phyloP scores from a whole-genome alignment of 2,888 invertebrate genomes.

The Rhagophthalmus giganteus region DNA sequence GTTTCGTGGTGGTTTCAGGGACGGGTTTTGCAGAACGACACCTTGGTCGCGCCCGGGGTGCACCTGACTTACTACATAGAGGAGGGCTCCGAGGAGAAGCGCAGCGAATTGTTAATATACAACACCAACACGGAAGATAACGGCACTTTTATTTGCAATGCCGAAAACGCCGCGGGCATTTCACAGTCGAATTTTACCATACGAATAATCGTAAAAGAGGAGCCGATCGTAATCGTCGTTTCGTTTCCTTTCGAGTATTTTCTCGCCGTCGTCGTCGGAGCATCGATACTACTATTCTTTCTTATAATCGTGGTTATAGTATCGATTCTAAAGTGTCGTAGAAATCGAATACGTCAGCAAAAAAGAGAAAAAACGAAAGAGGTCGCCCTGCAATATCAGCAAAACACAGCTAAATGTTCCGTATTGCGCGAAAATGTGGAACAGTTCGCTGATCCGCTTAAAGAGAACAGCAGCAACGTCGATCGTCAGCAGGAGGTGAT shows the following conservation, averaged over 20 bases:
- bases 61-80: slow-evolving; percentile 73
- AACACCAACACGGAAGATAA: slow-evolving; percentile 79
- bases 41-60: slow-evolving; percentile 66
- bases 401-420: slow-evolving; percentile 36
- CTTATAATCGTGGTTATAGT: slow-evolving; percentile 69
- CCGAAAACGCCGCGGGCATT: slow-evolving; percentile 82
- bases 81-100: slow-evolving; percentile 72
- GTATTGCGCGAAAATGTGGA: slow-evolving; percentile 38
- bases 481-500: slow-evolving; percentile 29
- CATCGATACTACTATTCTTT: slow-evolving; percentile 66
- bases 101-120: slow-evolving; percentile 77
- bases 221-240: slow-evolving; percentile 56
- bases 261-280: slow-evolving; percentile 69
- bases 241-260: slow-evolving; percentile 70
- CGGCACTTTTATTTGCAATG: slow-evolving; percentile 83
- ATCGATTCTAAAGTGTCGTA: slow-evolving; percentile 60
- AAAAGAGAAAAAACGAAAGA: slow-evolving; percentile 62
- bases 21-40: slow-evolving; percentile 76
- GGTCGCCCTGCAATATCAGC: slow-evolving; percentile 61
- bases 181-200: slow-evolving; percentile 81
- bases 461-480: slow-evolving; percentile 44
- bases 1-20: slow-evolving; percentile 85
- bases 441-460: slow-evolving; percentile 37
- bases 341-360: slow-evolving; percentile 44
- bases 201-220: slow-evolving; percentile 72